Conservation (phyloP, 2,797 vertebrate genomes). For the Corythornis leucogaster region DNA sequence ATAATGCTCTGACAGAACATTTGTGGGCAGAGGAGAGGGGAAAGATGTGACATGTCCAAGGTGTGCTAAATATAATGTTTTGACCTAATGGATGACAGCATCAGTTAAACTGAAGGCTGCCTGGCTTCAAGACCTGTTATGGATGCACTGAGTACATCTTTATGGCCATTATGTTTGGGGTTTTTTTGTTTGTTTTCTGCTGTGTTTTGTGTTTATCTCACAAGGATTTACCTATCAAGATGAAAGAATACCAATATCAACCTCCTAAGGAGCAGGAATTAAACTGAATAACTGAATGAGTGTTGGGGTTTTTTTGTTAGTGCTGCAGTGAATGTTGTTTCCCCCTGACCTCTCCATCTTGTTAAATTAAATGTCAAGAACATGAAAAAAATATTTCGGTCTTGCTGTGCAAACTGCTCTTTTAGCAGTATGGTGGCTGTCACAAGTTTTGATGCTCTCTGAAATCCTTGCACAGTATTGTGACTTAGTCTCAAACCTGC, state of each 20-base stretch:
- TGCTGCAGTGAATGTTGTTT: background rate
- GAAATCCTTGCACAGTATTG: background rate
- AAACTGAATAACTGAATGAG: background rate
- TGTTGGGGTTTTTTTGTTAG: background rate
- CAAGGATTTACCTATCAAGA: background rate
- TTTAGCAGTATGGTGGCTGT: background rate
- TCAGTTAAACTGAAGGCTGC: background rate
- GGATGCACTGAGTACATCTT: background rate
- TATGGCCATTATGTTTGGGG: accelerated
- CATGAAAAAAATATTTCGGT: background rate
- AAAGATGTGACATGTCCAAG: background rate
- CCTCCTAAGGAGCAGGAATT: background rate
- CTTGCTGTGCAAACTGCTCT: background rate
- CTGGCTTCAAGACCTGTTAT: background rate
- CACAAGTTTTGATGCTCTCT: background rate
- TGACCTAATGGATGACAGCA: background rate
- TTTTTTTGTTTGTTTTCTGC: accelerated
- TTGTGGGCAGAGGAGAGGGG: accelerated
- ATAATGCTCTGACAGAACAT: background rate
- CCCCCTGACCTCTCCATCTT: background rate
- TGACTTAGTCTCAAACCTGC: background rate
- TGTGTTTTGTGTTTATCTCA: background rate
- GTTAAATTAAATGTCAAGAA: background rate
- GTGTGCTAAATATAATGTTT: background rate
- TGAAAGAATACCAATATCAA: background rate